Evolutionary conservation across 2,113 vertebrate species (phyloP), one percentile per base, ranked within the genome.

Genomic region (Brachypteracias leptosomus): DNA sequence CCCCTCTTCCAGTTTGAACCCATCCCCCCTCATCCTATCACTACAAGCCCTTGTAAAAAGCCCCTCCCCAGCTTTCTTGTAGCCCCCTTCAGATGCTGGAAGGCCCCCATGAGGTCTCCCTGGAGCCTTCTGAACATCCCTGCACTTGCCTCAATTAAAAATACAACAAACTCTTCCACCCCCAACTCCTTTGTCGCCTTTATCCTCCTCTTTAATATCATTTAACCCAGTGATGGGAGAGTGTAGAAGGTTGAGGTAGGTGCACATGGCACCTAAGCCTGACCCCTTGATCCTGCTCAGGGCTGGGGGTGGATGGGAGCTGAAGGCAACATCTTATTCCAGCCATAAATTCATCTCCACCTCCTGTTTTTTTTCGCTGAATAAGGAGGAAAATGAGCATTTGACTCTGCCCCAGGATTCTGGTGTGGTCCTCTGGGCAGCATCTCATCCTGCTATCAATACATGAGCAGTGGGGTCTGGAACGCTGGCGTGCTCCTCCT

Each of bases 311-410:
- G 11, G 61, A 7, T 5, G 10, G 40, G 46, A 47, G 44, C 62
- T 14, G 58, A 51, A 79, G 55, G 54, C 46, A 62, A 16, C 33
- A 52, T 13, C 54, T 65, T 24, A 0, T 51, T 55, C 8, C 42
- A 42, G n/a, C 85, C 83, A 1, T 2, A 25, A 44, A 11, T 16
- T 66, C 79, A 26, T n/a, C 33, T 72, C 83, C 35, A 3, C 5
- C 0, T 35, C 44, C 63, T 3, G 0, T 19, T 21, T 47, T 55
- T 59, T 55, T 67, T 2, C 11, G 1, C 61, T 58, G 83, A 87
- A 75, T 51, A 16, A 55, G 61, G 54, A 74, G 44, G 61, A 47
- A 67, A 44, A 49, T 2, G 28, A 42, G 19, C 2, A 0, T 68
- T 72, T 54, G 59, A 40, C 65, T 84, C 73, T 47, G 4, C 12